A percentile compares a stretch with the other conserved stretches of the same genome.
Evolutionary conservation across 2,888 invertebrate genomes (phyloP).

Genomic region (Omphaloscelis lunosa): DNA sequence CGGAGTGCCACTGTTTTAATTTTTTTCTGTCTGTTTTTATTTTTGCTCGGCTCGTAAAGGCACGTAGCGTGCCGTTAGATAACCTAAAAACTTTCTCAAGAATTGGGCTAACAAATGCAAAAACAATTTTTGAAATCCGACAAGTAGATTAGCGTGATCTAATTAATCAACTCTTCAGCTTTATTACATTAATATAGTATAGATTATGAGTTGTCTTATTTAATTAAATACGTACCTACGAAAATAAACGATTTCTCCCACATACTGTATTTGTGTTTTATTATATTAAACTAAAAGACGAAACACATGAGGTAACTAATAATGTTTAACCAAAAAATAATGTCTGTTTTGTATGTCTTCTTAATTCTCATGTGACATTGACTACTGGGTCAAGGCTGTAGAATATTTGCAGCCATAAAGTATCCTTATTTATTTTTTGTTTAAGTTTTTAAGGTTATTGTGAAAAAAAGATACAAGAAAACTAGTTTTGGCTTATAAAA

Average conservation of each 20-base stretch:
- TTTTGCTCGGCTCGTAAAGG: neutral
- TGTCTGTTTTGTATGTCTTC: neutral
- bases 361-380: constrained; percentile 42
- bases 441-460: neutral
- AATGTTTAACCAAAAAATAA: neutral
- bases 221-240: no score
- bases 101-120: neutral
- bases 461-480: neutral
- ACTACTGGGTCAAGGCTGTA: constrained; percentile 51
- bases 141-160: neutral
- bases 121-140: neutral
- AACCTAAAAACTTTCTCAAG: neutral
- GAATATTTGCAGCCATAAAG: constrained; percentile 14
- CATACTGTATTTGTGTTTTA: neutral
- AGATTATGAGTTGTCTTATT: neutral
- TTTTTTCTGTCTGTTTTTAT: neutral
- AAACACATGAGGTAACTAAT: constrained; percentile 1
- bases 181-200: neutral
- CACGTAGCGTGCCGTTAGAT: neutral
- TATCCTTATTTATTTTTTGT: constrained; percentile 22
- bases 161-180: neutral
- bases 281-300: neutral
- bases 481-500: neutral
- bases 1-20: no score
- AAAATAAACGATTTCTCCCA: no score